Conservation (phyloP, 2,113 vertebrate species). For the Neogobius melanostomus region DNA sequence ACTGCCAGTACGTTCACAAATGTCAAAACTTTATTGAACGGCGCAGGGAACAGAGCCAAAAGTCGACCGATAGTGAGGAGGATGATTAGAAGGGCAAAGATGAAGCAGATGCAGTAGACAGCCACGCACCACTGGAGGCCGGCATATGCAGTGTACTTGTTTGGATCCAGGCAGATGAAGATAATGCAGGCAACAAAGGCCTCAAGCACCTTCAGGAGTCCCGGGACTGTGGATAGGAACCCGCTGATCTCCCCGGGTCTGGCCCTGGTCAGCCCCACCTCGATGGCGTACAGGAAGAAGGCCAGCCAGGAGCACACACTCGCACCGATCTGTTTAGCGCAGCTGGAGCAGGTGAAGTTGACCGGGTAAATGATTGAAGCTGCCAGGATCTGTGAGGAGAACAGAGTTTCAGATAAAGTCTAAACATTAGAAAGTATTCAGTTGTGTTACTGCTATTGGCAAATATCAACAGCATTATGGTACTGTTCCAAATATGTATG, state of each 20-base stretch:
- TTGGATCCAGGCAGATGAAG: slow-evolving; percentile 75
- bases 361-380: slow-evolving; percentile 81
- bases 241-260: slow-evolving; percentile 82
- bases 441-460: too few relatives aligned
- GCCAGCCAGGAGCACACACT: slow-evolving; percentile 76
- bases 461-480: too few relatives aligned
- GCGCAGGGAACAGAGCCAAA: slow-evolving; percentile 66
- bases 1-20: slow-evolving; percentile 79
- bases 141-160: accelerated
- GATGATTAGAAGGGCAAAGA: slow-evolving; percentile 80
- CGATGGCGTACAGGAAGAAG: slow-evolving; percentile 77
- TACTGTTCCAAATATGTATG: too few relatives aligned
- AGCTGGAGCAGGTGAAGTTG: slow-evolving; percentile 16
- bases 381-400: slow-evolving; percentile 69
- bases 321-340: slow-evolving; percentile 66
- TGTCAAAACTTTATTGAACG: slow-evolving; percentile 77
- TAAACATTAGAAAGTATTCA: too few relatives aligned
- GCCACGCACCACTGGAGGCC: slow-evolving; percentile 85
- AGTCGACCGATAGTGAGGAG: slow-evolving; percentile 80
- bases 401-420: not conserved
- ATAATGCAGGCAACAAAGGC: slow-evolving; percentile 85
- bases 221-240: slow-evolving; percentile 84
- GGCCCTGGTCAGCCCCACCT: slow-evolving; percentile 81
- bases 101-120: slow-evolving; percentile 86
- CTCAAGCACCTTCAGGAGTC: slow-evolving; percentile 87